These are phyloP conservation scores for Brienomyrus brachyistius DNA, from an alignment of 2,113 vertebrate species.

Conservation along the genomic window DNA sequence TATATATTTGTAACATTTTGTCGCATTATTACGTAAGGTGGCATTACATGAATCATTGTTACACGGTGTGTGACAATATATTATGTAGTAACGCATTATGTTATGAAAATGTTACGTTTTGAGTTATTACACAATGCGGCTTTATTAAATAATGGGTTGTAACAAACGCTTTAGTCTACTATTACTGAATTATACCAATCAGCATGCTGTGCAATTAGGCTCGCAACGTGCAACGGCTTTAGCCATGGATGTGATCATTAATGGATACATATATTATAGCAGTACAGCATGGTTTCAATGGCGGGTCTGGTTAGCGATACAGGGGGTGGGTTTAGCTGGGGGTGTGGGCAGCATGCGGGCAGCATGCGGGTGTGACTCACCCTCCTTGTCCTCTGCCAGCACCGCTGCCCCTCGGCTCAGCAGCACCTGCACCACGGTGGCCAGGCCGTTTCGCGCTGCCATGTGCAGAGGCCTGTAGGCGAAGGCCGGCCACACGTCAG, in stretches of 20 bases:
- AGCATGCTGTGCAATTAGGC: neutral
- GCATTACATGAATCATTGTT: no score
- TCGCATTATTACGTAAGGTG: no score
- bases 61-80: no score
- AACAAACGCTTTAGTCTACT: neutral
- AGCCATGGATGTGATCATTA: neutral
- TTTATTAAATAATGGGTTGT: no score
- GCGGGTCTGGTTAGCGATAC: neutral
- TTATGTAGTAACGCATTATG: no score
- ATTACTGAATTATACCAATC: neutral
- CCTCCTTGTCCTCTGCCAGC: conserved; percentile 90
- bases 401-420: conserved; percentile 90
- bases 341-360: neutral
- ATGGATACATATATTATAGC: neutral
- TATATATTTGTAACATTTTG: no score
- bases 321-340: no score
- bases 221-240: neutral
- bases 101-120: neutral
- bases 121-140: neutral
- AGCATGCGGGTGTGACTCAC: conserved; percentile 46
- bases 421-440: conserved; percentile 89
- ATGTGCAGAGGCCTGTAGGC: conserved; percentile 86
- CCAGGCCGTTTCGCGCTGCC: conserved; percentile 86
- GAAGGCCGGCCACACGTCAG: no score
- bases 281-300: neutral